These are phyloP conservation scores for Opisthograptis luteolata DNA, from an alignment of 2,888 invertebrate species.

Conservation along the genomic window DNA sequence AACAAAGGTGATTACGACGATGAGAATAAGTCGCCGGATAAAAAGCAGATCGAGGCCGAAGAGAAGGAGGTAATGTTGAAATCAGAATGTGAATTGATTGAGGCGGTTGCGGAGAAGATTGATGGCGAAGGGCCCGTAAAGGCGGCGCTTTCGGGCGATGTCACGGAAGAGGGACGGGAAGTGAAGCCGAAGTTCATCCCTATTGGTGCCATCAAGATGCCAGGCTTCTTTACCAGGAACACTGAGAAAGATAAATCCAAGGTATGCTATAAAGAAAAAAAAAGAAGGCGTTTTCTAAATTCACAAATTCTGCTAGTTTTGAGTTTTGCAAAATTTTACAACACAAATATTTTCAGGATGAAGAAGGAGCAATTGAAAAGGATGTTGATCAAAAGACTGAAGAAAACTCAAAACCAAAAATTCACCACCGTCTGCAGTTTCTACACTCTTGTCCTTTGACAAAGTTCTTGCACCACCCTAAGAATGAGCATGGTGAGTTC, in stretches of 20 bases:
- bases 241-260: conserved; percentile 90
- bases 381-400: conserved; percentile 71
- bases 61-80: conserved; percentile 86
- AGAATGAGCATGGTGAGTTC: conserved; percentile 63
- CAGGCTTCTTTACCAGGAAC: conserved; percentile 92
- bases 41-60: conserved; percentile 87
- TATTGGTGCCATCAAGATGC: conserved; percentile 94
- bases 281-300: too few species aligned
- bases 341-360: conserved; percentile 63
- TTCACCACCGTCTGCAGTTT: conserved; percentile 64
- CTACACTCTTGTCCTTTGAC: conserved; percentile 71
- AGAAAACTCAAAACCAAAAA: conserved; percentile 65
- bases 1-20: conserved; percentile 70
- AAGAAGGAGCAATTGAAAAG: conserved; percentile 68
- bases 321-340: too few species aligned
- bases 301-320: too few species aligned
- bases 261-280: too few species aligned
- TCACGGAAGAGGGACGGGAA: conserved; percentile 88
- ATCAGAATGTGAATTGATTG: conserved; percentile 80
- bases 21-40: conserved; percentile 83
- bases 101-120: conserved; percentile 73
- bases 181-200: conserved; percentile 93
- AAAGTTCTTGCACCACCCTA: conserved; percentile 66
- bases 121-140: conserved; percentile 78
- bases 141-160: conserved; percentile 81